Evolutionary conservation across 2,797 vertebrate genomes (phyloP).

Genomic region (Bradypodion ventrale): DNA sequence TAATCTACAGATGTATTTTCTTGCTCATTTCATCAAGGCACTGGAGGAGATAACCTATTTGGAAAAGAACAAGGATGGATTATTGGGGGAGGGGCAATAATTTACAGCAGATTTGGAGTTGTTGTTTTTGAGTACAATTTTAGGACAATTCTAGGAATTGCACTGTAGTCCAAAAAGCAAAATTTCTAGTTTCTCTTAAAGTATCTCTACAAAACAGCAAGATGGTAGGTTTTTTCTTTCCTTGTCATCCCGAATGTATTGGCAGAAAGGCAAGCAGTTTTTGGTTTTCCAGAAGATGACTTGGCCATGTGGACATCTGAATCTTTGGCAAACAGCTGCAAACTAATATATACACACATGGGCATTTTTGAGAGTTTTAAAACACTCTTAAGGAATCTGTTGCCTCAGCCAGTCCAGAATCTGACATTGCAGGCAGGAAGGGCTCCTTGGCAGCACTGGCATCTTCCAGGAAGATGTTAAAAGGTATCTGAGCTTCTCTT

Average conservation of each 20-base stretch:
- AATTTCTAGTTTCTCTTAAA: too few species aligned
- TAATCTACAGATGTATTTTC: slow-evolving; percentile 52
- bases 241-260: background rate
- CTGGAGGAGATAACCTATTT: background rate
- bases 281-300: background rate
- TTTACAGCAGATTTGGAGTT: too few species aligned
- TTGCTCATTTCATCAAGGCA: background rate
- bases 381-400: too few species aligned
- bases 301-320: background rate
- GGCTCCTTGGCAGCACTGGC: background rate
- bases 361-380: background rate
- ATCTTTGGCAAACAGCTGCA: background rate
- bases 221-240: rapidly evolving
- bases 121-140: too few species aligned
- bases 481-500: background rate
- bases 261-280: too few species aligned
- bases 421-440: background rate
- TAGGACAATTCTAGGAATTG: too few species aligned
- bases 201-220: background rate
- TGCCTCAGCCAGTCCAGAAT: background rate
- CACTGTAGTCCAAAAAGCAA: too few species aligned
- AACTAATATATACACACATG: too few species aligned
- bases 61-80: too few species aligned
- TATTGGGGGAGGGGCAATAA: too few species aligned
- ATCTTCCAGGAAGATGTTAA: background rate